Evolutionary conservation across 2,888 invertebrate genomes (phyloP).

Genomic region (Noctua pronuba): DNA sequence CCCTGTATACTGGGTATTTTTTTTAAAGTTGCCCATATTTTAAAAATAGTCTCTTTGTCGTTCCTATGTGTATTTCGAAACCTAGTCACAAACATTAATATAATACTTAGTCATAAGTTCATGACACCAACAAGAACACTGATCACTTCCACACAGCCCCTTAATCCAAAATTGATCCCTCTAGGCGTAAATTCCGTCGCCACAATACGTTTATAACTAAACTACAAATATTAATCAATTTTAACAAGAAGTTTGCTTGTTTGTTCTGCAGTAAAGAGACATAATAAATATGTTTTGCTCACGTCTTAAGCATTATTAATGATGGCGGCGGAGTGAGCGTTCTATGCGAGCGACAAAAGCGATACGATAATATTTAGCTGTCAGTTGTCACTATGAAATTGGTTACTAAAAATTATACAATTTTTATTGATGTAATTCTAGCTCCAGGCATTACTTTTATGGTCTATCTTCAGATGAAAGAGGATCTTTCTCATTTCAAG

Average conservation of each 20-base stretch:
- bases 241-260: constrained; percentile 27
- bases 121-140: background rate
- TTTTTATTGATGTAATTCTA: no score
- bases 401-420: background rate
- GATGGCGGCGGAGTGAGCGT: constrained; percentile 8
- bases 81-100: no score
- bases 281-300: constrained; percentile 56
- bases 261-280: constrained; percentile 35
- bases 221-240: constrained; percentile 60
- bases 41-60: no score
- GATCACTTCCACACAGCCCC: background rate
- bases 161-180: constrained; percentile 31
- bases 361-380: background rate
- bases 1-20: no score
- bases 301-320: constrained; percentile 63
- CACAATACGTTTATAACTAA: constrained; percentile 11
- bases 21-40: no score
- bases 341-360: background rate
- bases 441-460: background rate
- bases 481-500: background rate
- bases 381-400: background rate
- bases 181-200: constrained; percentile 16
- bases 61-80: no score
- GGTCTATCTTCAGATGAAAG: background rate
- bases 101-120: background rate